Percentiles rank a stretch among this genome's conserved stretches.
Evolutionary conservation across 1,140 invertebrate genomes (phyloP).

Genomic region (Bombus difficillimus): DNA sequence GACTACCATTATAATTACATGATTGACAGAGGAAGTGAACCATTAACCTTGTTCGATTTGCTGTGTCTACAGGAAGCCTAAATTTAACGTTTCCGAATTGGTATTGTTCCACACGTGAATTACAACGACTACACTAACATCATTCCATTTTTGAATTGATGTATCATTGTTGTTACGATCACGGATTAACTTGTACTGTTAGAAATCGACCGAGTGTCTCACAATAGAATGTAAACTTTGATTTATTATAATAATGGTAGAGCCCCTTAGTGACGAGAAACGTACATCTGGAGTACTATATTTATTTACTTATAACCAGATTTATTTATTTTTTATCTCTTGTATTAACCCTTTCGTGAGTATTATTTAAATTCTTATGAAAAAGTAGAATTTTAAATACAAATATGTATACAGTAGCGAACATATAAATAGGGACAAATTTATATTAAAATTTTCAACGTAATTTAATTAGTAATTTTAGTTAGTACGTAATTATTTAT

Average conservation of each 20-base stretch:
- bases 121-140: not conserved
- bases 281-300: too few relatives aligned
- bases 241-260: not conserved
- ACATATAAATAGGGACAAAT: too few relatives aligned
- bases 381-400: too few relatives aligned
- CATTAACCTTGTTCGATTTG: conserved; percentile 66
- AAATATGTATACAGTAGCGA: too few relatives aligned
- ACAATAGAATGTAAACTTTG: not conserved
- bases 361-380: too few relatives aligned
- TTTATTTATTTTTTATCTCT: not conserved
- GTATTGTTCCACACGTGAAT: conserved; percentile 17
- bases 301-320: not conserved
- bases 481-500: too few relatives aligned
- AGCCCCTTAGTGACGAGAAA: not conserved
- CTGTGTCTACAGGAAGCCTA: conserved; percentile 48
- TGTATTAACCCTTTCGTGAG: too few relatives aligned
- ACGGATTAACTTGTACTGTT: not conserved
- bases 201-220: not conserved
- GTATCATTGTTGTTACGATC: not conserved
- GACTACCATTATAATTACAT: conserved; percentile 45
- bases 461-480: too few relatives aligned
- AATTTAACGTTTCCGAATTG: conserved; percentile 63
- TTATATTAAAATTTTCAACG: too few relatives aligned
- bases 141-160: not conserved
- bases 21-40: conserved; percentile 54